phyloP scores from a whole-genome alignment of 2,113 vertebrate genomes.

The Apteryx mantelli region DNA sequence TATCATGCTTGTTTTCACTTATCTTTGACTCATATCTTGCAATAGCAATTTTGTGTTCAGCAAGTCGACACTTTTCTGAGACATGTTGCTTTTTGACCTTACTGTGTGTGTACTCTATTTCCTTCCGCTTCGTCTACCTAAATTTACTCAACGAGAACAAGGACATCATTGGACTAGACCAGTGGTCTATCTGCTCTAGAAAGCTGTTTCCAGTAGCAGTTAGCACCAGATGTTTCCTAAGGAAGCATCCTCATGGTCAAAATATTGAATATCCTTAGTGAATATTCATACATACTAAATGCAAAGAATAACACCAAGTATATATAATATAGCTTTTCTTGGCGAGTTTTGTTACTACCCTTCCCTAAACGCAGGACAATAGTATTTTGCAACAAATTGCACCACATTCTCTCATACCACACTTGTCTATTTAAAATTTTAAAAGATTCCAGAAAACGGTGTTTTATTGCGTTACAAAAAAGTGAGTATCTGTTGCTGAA shows the following conservation, averaged over 20 bases:
- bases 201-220: neutral
- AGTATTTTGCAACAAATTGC: neutral
- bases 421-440: neutral
- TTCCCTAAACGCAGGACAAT: neutral
- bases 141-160: slow-evolving; percentile 50
- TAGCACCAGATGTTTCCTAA: slow-evolving; percentile 62
- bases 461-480: neutral
- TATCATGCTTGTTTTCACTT: neutral
- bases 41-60: neutral
- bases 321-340: neutral
- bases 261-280: neutral
- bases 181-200: slow-evolving; percentile 27
- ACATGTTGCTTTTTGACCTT: neutral
- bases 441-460: neutral
- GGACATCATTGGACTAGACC: slow-evolving; percentile 21
- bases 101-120: neutral
- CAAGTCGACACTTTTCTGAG: neutral
- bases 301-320: neutral
- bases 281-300: neutral
- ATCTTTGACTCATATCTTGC: neutral
- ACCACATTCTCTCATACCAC: neutral
- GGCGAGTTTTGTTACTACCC: neutral
- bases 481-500: neutral
- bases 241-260: slow-evolving; percentile 31
- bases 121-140: slow-evolving; percentile 47